phyloP scores from a whole-genome alignment of 2,113 vertebrate genomes.

The Cavia porcellus region DNA sequence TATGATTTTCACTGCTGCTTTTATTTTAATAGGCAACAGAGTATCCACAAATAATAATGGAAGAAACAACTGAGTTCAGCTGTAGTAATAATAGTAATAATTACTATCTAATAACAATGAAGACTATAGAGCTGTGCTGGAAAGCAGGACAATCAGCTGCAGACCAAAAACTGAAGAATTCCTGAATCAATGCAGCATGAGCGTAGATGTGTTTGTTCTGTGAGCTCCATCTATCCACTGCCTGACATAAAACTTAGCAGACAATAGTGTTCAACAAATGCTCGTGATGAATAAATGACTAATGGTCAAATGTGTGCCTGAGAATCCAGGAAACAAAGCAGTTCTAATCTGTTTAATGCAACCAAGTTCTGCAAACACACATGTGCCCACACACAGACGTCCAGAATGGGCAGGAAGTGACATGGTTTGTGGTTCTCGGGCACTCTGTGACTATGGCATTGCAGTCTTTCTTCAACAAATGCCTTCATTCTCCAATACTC shows the following conservation, averaged over 20 bases:
- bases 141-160: neutral
- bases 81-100: neutral
- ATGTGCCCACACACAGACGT: accelerated
- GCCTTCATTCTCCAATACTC: neutral
- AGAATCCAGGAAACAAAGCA: neutral
- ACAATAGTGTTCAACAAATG: neutral
- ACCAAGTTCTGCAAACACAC: neutral
- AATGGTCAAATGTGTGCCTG: neutral
- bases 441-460: neutral
- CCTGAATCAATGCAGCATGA: neutral
- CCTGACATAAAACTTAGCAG: neutral
- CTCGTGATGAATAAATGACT: neutral
- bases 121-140: neutral
- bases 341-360: neutral
- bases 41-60: neutral
- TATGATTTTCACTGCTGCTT: neutral
- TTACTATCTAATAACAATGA: neutral
- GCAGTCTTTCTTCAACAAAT: neutral
- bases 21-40: neutral
- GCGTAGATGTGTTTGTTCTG: neutral
- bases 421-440: neutral
- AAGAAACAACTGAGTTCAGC: neutral
- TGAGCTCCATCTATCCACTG: neutral
- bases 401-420: neutral
- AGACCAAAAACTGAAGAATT: neutral